phyloP scores from a whole-genome alignment of 92 coral and sea anemone species.

The Parazoanthus swiftii region DNA sequence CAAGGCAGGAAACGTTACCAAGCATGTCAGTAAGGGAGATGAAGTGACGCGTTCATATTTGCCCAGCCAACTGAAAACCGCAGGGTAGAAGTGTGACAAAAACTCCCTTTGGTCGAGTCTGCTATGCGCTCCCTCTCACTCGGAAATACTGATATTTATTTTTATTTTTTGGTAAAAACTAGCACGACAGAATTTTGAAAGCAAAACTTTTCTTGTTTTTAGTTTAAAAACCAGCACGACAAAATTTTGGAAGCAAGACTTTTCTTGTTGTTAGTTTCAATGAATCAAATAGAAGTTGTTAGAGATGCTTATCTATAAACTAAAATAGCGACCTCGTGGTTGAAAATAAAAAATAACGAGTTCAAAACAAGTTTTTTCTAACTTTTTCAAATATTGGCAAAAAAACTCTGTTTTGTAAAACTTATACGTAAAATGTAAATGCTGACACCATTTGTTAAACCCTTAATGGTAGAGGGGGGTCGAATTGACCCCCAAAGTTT shows the following conservation, averaged over 20 bases:
- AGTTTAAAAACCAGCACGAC: no score
- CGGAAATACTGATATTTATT: background rate
- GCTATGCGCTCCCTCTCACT: background rate
- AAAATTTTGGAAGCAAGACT: background rate
- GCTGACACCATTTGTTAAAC: no score
- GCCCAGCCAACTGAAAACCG: background rate
- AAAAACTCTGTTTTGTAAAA: no score
- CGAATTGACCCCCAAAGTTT: no score
- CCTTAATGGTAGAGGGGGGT: no score
- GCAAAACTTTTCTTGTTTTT: background rate
- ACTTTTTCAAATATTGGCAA: no score
- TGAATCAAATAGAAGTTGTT: background rate
- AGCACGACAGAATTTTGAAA: background rate
- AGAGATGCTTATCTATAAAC: background rate
- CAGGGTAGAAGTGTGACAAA: background rate
- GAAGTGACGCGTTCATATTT: no score
- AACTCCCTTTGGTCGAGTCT: background rate
- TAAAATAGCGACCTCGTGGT: background rate
- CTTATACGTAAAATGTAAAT: no score
- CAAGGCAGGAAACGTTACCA: background rate
- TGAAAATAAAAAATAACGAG: background rate
- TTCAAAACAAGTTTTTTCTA: no score
- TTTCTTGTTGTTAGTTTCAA: background rate
- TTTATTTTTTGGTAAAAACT: no score
- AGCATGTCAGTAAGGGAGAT: background rate